These are phyloP conservation scores for Lynx canadensis DNA, from an alignment of 2,113 vertebrate genomes.

Conservation along the genomic window DNA sequence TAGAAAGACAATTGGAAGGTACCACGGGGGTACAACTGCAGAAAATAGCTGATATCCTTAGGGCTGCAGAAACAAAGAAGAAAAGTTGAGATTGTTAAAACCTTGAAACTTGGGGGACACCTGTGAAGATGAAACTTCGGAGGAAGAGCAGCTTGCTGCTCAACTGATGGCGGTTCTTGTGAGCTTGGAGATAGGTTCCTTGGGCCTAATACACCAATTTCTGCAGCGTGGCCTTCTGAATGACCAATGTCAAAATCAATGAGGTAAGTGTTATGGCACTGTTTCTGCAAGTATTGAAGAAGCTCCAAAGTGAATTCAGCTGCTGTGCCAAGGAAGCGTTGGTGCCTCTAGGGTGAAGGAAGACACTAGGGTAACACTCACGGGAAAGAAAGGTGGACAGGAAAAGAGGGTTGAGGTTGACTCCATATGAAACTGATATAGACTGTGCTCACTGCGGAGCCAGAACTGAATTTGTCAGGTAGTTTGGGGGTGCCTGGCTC, in stretches of 20 bases:
- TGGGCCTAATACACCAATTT: background rate
- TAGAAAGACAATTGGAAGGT: background rate
- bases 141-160: background rate
- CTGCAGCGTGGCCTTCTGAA: background rate
- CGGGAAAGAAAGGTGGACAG: background rate
- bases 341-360: background rate
- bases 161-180: background rate
- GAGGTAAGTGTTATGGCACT: background rate
- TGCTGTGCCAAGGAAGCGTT: background rate
- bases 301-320: background rate
- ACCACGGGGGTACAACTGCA: background rate
- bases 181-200: background rate
- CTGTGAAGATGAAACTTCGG: background rate
- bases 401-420: background rate
- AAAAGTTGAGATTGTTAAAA: background rate
- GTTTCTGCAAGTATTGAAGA: background rate
- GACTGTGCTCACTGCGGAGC: background rate
- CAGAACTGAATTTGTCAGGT: background rate
- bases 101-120: background rate
- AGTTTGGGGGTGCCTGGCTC: no score
- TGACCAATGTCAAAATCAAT: no score
- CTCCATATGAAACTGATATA: background rate
- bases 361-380: background rate
- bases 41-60: background rate
- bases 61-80: background rate